Evolutionary conservation across 2,888 invertebrate species (phyloP).

Genomic region (Leptogaster cylindrica): DNA sequence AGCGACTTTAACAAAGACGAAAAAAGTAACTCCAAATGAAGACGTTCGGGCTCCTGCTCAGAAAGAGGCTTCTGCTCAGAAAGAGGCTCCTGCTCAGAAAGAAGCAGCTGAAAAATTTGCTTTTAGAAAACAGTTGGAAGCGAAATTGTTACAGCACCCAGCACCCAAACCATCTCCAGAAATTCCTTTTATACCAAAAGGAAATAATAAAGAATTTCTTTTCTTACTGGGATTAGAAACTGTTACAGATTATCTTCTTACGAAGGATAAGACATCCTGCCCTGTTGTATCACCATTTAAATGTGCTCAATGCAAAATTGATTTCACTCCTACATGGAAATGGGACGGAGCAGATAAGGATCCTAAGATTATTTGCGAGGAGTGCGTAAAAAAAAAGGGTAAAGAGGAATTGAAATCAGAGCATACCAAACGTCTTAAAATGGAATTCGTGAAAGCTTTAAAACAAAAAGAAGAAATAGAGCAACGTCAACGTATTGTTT

Average conservation of each 20-base stretch:
- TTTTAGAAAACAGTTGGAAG: constrained; percentile 94
- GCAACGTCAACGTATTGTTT: no score
- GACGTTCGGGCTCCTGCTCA: constrained; percentile 94
- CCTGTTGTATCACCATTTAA: constrained; percentile 81
- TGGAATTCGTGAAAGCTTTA: no score
- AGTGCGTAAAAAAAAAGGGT: no score
- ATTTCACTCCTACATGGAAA: constrained; percentile 99
- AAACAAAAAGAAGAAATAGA: no score
- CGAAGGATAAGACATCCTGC: constrained; percentile 79
- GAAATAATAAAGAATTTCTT: constrained; percentile 96
- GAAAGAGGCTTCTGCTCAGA: no score
- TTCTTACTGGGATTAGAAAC: constrained; percentile 95
- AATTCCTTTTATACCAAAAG: constrained; percentile 99
- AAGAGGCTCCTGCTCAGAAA: no score
- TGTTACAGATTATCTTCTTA: constrained; percentile 89
- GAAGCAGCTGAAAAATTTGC: constrained; percentile 98
- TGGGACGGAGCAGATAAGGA: constrained; percentile 83
- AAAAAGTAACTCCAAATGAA: constrained; percentile 67
- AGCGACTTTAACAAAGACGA: constrained; percentile 42
- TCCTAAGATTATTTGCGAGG: no score
- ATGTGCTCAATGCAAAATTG: constrained; percentile 97
- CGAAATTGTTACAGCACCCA: constrained; percentile 82
- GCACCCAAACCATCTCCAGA: constrained; percentile 99
- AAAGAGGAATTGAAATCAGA: no score
- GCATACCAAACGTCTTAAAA: no score